Percentiles rank a stretch among this genome's conserved stretches.
These are phyloP conservation scores for Podocnemis expansa DNA, from an alignment of 2,113 vertebrate genomes.

Conservation along the genomic window DNA sequence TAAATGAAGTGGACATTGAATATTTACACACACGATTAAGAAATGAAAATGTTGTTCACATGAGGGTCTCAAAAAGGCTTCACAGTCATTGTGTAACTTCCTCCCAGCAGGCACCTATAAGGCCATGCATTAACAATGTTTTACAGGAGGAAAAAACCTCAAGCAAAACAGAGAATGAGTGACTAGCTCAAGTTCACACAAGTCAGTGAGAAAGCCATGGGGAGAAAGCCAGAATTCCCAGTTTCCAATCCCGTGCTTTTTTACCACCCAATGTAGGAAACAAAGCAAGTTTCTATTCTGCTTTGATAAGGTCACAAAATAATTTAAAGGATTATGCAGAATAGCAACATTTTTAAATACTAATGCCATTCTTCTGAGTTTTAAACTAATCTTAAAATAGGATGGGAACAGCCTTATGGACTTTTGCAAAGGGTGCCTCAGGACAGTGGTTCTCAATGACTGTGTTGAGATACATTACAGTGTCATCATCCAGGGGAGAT, in stretches of 20 bases:
- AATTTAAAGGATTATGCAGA: rapidly evolving
- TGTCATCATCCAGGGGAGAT: too few species aligned
- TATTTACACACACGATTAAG: background rate
- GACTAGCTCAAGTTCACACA: background rate
- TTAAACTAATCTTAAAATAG: background rate
- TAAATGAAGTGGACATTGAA: background rate
- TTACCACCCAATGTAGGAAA: background rate
- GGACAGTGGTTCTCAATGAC: too few species aligned
- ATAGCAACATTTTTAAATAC: background rate
- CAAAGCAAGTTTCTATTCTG: background rate
- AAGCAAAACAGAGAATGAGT: background rate
- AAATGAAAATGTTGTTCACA: background rate
- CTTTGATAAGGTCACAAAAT: background rate
- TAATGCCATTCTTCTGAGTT: background rate
- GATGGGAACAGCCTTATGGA: background rate
- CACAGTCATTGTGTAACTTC: background rate
- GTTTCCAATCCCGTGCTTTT: background rate
- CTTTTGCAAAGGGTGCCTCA: background rate
- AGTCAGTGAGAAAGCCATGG: background rate
- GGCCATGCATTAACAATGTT: background rate
- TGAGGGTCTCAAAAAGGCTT: background rate
- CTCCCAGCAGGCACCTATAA: background rate
- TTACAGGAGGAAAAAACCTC: background rate
- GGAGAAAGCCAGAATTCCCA: background rate
- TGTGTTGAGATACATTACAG: too few species aligned